Evolutionary conservation across 2,797 vertebrate genomes (phyloP).

Genomic region (Enoplosus armatus): DNA sequence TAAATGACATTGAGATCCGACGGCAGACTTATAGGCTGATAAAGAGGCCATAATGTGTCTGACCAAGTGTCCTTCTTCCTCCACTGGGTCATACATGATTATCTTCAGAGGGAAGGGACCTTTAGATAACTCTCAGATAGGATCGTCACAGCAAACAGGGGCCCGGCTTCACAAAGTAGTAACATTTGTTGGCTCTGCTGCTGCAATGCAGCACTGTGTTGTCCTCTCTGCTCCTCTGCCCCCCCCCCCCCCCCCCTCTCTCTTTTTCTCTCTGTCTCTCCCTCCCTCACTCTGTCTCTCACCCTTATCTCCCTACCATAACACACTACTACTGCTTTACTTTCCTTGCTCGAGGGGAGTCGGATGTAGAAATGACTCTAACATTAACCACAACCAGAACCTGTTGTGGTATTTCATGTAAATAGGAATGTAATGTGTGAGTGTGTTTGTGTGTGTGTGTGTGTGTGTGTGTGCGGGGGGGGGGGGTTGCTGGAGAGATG

Average conservation of each 20-base stretch:
- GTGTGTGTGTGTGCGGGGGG: constrained; percentile 1
- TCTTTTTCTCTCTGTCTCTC: constrained; percentile 31
- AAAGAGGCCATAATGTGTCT: constrained; percentile 64
- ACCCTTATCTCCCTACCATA: constrained; percentile 61
- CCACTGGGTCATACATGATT: constrained; percentile 66
- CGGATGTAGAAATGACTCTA: constrained; percentile 31
- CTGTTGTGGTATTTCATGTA: constrained; percentile 56
- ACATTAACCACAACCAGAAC: constrained; percentile 50
- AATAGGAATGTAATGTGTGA: constrained; percentile 42
- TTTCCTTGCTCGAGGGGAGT: constrained; percentile 58
- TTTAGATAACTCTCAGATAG: constrained; percentile 56
- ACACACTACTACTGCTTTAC: constrained; percentile 52
- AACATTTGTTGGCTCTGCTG: constrained; percentile 68
- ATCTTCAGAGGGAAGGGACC: constrained; percentile 56
- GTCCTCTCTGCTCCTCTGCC: constrained; percentile 65
- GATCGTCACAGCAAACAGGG: constrained; percentile 52
- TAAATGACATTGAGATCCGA: constrained; percentile 62
- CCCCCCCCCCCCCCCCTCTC: constrained; percentile 20
- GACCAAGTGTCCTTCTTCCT: constrained; percentile 64
- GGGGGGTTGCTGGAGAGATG: constrained; percentile 32
- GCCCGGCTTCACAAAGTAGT: constrained; percentile 54
- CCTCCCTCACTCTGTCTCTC: constrained; percentile 57
- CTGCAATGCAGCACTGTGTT: constrained; percentile 83
- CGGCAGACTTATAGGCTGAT: constrained; percentile 62
- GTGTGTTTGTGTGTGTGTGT: constrained; percentile 12